A percentile compares a stretch with the other conserved stretches of the same genome.
Conservation (phyloP, 1,140 invertebrate genomes). For the Drosophila subpulchrella region DNA sequence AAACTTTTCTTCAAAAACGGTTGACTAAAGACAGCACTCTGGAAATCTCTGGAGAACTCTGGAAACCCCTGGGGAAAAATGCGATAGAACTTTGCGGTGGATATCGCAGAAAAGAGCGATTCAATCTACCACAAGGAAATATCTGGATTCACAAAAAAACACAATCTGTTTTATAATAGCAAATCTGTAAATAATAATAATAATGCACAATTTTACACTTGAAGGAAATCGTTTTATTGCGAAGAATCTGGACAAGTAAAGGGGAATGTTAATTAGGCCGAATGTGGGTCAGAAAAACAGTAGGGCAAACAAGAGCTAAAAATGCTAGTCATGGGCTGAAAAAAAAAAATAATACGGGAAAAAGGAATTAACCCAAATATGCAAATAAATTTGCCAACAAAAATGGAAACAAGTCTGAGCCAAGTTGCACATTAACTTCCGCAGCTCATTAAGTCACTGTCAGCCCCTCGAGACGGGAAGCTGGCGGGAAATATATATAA, state of each 20-base stretch:
- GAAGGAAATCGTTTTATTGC: slow-evolving; percentile 1
- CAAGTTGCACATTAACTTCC: slow-evolving; percentile 79
- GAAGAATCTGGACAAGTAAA: slow-evolving; percentile 18
- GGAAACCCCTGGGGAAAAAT: no score
- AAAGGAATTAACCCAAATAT: slow-evolving; percentile 77
- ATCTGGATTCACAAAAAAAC: no score
- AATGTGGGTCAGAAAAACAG: slow-evolving; percentile 36
- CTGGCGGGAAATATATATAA: slow-evolving; percentile 66
- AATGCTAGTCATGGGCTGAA: slow-evolving; percentile 52
- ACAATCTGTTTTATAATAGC: background rate
- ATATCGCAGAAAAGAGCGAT: no score
- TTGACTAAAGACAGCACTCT: no score
- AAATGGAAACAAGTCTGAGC: slow-evolving; percentile 53
- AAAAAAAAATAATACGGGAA: slow-evolving; percentile 30
- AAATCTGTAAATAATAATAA: background rate
- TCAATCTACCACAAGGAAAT: no score
- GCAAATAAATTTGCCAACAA: slow-evolving; percentile 71
- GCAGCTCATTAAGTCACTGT: slow-evolving; percentile 81
- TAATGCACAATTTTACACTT: slow-evolving; percentile 1
- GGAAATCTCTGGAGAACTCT: no score
- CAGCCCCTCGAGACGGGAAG: slow-evolving; percentile 29
- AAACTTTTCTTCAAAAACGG: no score
- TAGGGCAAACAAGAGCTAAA: slow-evolving; percentile 15
- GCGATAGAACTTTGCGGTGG: no score
- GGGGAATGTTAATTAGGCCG: slow-evolving; percentile 51